These are phyloP conservation scores for Monarcha castaneiventris DNA, from an alignment of 2,113 vertebrate genomes.

Conservation along the genomic window DNA sequence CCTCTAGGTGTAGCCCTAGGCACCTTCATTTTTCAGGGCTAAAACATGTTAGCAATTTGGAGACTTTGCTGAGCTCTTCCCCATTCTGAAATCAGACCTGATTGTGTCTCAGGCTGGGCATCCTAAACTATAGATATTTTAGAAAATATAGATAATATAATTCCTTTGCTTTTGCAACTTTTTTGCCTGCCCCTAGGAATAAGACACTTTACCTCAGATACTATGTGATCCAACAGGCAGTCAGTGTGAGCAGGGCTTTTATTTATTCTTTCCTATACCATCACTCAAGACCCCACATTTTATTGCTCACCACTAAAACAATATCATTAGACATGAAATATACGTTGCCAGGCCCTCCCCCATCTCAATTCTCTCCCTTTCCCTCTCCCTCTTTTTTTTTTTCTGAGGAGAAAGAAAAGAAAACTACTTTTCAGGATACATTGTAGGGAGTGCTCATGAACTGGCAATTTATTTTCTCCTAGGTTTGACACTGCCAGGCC, in stretches of 20 bases:
- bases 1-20: background rate
- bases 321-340: slow-evolving; percentile 44
- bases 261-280: slow-evolving; percentile 16
- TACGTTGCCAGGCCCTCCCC: background rate
- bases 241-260: background rate
- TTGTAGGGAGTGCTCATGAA: slow-evolving; percentile 40
- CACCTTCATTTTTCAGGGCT: background rate
- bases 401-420: slow-evolving; percentile 21
- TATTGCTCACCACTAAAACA: slow-evolving; percentile 42
- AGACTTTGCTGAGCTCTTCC: background rate
- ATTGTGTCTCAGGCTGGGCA: background rate
- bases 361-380: background rate
- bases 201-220: background rate
- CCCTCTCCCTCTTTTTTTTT: background rate
- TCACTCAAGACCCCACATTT: slow-evolving; percentile 12
- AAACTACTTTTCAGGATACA: slow-evolving; percentile 42
- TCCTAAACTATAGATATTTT: background rate
- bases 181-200: background rate
- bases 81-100: background rate
- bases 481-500: slow-evolving; percentile 54
- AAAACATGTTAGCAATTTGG: background rate
- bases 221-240: background rate
- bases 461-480: slow-evolving; percentile 49
- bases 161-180: background rate
- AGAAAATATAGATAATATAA: background rate